These are phyloP conservation scores for Artemia sinica DNA, from an alignment of 2,888 invertebrate genomes.

Conservation along the genomic window DNA sequence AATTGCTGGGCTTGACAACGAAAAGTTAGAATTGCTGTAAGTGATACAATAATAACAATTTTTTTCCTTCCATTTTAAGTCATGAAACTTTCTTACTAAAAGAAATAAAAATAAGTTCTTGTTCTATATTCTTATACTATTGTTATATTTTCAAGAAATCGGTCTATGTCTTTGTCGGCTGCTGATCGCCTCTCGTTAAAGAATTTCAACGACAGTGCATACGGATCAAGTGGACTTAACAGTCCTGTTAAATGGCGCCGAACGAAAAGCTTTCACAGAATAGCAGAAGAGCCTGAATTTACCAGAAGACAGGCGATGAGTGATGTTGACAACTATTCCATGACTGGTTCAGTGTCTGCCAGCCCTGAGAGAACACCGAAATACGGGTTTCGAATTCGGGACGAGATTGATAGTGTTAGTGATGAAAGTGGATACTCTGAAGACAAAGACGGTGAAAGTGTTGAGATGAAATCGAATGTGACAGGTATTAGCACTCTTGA, in stretches of 20 bases:
- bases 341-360: slow-evolving; percentile 3
- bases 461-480: neutral
- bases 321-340: neutral
- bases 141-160: neutral
- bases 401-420: slow-evolving; percentile 51
- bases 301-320: neutral
- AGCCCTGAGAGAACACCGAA: slow-evolving; percentile 12
- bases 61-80: too few relatives aligned
- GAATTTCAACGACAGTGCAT: neutral
- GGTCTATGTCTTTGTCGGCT: slow-evolving; percentile 3
- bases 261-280: neutral
- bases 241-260: slow-evolving; percentile 4
- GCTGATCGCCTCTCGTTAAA: neutral
- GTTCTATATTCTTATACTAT: neutral
- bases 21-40: too few relatives aligned
- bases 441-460: slow-evolving; percentile 25
- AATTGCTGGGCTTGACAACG: too few relatives aligned
- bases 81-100: too few relatives aligned
- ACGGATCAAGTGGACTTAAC: neutral
- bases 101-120: neutral
- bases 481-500: neutral
- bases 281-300: slow-evolving; percentile 3
- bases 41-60: too few relatives aligned
- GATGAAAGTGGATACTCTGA: slow-evolving; percentile 85
- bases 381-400: slow-evolving; percentile 27